Percentiles rank a stretch among this genome's conserved stretches.
phyloP scores from a whole-genome alignment of 53 echinoderm and acorn worm species.

The Mesocentrotus franciscanus region DNA sequence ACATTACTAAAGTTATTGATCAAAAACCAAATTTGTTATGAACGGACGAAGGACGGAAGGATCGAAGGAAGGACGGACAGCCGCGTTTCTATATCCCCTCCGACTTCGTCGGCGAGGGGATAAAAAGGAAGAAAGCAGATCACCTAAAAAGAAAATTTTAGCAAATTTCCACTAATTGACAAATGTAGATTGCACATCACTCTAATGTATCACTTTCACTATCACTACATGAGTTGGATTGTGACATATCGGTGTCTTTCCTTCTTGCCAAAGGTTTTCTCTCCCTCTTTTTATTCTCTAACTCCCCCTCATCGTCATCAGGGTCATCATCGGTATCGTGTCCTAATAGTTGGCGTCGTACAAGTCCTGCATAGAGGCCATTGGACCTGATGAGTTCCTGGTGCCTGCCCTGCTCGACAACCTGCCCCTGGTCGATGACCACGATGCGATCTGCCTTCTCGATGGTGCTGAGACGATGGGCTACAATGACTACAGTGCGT shows the following conservation, averaged over 20 bases:
- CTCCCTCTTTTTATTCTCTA: background rate
- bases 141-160: background rate
- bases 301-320: background rate
- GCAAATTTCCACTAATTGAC: background rate
- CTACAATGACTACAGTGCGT: constrained; percentile 82
- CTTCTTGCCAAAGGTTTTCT: background rate
- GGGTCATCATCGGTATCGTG: background rate
- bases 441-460: constrained; percentile 85
- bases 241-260: background rate
- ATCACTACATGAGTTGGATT: background rate
- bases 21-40: too few species aligned
- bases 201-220: background rate
- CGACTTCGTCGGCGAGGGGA: too few species aligned
- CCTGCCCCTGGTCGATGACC: constrained; percentile 82
- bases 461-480: constrained; percentile 88
- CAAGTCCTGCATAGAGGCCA: constrained; percentile 82
- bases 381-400: constrained; percentile 68
- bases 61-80: too few species aligned
- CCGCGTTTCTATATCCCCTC: too few species aligned
- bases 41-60: too few species aligned
- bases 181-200: background rate
- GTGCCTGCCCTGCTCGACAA: constrained; percentile 85
- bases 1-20: too few species aligned
- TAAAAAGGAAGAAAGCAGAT: too few species aligned
- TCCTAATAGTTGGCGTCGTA: constrained; percentile 79